These are phyloP conservation scores for Drosophila mayri DNA, from an alignment of 1,140 invertebrate species.

Conservation along the genomic window DNA sequence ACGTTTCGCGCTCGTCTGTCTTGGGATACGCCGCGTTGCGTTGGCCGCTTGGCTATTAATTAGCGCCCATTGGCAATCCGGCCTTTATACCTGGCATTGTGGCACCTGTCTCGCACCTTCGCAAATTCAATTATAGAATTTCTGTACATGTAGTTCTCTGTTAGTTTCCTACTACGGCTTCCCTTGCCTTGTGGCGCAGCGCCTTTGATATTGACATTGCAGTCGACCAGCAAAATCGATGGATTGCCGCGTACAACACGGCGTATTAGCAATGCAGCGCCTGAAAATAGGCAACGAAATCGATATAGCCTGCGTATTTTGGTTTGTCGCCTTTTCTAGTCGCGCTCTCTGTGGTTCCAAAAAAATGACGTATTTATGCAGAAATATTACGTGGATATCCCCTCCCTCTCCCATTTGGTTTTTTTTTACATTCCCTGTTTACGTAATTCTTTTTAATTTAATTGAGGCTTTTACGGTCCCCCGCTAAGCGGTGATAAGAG, in stretches of 20 bases:
- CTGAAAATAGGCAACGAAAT: conserved; percentile 26
- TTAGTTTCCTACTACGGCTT: conserved; percentile 55
- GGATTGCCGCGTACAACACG: conserved; percentile 40
- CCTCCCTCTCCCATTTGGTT: no score
- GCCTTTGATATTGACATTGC: conserved; percentile 81
- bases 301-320: conserved; percentile 30
- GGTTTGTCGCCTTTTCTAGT: conserved; percentile 22
- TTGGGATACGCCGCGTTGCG: conserved; percentile 66
- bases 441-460: conserved; percentile 58
- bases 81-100: conserved; percentile 77
- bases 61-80: conserved; percentile 70
- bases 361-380: conserved; percentile 53
- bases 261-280: conserved; percentile 69
- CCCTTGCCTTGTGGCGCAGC: conserved; percentile 27
- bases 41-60: conserved; percentile 73
- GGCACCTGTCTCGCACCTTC: conserved; percentile 15
- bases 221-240: conserved; percentile 54
- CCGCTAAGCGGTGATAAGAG: conserved; percentile 30
- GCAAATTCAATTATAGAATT: conserved; percentile 74
- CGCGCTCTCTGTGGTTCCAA: conserved; percentile 1
- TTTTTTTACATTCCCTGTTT: conserved; percentile 14
- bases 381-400: conserved; percentile 46
- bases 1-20: conserved; percentile 45
- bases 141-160: conserved; percentile 28
- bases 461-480: conserved; percentile 44